A percentile compares a stretch with the other conserved stretches of the same genome.
phyloP scores from a whole-genome alignment of 2,888 invertebrate species.

The Brachylomia viminalis region DNA sequence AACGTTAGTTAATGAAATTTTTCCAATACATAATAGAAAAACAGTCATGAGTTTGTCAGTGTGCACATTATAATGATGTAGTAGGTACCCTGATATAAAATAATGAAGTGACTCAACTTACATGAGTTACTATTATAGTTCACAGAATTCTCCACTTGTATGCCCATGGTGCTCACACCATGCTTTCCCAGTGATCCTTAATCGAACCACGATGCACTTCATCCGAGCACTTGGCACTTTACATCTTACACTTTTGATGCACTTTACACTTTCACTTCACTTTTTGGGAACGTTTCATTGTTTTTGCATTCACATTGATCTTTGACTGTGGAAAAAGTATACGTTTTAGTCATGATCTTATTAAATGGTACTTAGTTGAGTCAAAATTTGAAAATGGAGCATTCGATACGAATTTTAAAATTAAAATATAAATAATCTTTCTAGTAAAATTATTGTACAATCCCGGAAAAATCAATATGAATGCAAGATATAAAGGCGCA shows the following conservation, averaged over 20 bases:
- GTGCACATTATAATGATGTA: neutral
- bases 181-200: slow-evolving; percentile 61
- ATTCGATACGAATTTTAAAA: neutral
- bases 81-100: slow-evolving; percentile 36
- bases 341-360: slow-evolving; percentile 22
- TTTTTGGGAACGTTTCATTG: slow-evolving; percentile 49
- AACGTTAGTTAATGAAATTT: neutral
- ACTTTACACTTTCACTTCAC: slow-evolving; percentile 65
- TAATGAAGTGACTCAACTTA: slow-evolving; percentile 74
- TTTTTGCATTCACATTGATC: slow-evolving; percentile 67
- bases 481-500: slow-evolving; percentile 60
- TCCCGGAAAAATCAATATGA: slow-evolving; percentile 57
- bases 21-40: neutral
- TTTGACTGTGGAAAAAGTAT: slow-evolving; percentile 40
- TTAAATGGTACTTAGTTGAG: neutral
- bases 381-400: neutral
- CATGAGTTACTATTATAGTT: slow-evolving; percentile 87
- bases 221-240: slow-evolving; percentile 62
- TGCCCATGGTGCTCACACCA: slow-evolving; percentile 85
- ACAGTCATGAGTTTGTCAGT: neutral
- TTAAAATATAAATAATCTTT: neutral
- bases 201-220: slow-evolving; percentile 58
- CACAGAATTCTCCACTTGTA: slow-evolving; percentile 88
- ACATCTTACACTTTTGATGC: slow-evolving; percentile 56
- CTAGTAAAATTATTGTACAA: neutral